Base-by-base conservation (phyloP, 64 coral and sea anemone genomes). In the Cladopsammia gracilis region DNA sequence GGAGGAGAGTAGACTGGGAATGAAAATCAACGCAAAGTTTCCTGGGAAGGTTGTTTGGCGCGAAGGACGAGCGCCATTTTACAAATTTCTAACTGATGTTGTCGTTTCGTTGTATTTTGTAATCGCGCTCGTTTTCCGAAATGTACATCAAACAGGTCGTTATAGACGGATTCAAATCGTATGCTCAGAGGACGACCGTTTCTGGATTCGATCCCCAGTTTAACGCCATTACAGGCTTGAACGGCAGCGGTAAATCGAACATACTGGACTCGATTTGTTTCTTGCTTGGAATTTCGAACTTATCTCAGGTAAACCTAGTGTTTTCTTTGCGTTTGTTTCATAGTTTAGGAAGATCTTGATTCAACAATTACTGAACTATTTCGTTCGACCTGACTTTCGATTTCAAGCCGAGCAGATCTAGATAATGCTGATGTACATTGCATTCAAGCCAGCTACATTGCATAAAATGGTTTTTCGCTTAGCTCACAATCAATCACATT, bases 201-300 rank as follows among this genome's bases (percentile, higher is more conserved):
- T 88, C 83, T 49, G 94, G 87, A 8, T 98, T 98, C 76, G 97
- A 98, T 88, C 97, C 97, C 4, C 89, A 96, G 70, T 98, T 98
- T 93, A 98, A 98, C 77, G 97, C 97, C 25, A 98, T 98, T 25
- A 98, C 97, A 71, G 97, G 97, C 16, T 78, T 98, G 13, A 98
- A 98, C 54, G 97, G 97, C 16, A 98, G 97, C 53, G 97, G 97
- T 70, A 98, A 98, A 67, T 98, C 97, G 22, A 98, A 98, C 75
- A 98, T 99, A 45, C 90, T 99, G 34, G 98, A 99, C 81, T 99
- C 98, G 6, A 99, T 99, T 83, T 99, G 98, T 61, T 99, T 99
- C 83, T 79, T 99, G 64, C 92, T 99, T 49, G 98, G 98, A 65
- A 99, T 99, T 64, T 94, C 98, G 57, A 99, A 99, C 60, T 90